These are phyloP conservation scores for Pachliopta kotzebuea DNA, from an alignment of 2,888 invertebrate genomes.

Conservation along the genomic window DNA sequence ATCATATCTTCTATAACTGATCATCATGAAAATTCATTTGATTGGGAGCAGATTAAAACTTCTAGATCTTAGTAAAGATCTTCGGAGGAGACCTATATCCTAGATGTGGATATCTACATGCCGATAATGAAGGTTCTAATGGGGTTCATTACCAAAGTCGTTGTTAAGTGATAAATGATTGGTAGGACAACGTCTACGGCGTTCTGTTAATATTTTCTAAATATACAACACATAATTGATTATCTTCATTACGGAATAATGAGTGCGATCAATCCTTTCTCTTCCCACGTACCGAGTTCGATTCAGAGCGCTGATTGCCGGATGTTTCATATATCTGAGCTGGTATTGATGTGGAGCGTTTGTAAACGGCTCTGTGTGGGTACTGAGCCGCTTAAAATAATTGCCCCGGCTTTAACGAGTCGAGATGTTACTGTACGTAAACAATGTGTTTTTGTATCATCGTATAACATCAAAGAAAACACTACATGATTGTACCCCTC, in stretches of 20 bases:
- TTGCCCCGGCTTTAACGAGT: not conserved
- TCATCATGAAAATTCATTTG: no score
- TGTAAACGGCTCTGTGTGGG: slow-evolving; percentile 7
- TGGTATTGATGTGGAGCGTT: not conserved
- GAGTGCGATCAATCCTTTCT: slow-evolving; percentile 1
- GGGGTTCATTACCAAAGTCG: no score
- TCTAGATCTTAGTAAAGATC: no score
- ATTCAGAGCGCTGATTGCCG: slow-evolving; percentile 3
- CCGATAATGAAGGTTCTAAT: no score
- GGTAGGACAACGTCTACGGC: not conserved
- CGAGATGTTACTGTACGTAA: not conserved
- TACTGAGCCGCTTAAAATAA: not conserved
- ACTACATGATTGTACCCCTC: not conserved
- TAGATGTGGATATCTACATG: no score
- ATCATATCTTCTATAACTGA: no score
- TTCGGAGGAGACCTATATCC: no score
- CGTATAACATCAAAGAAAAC: not conserved
- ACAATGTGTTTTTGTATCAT: not conserved
- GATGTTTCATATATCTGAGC: slow-evolving; percentile 14
- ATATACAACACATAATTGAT: not conserved
- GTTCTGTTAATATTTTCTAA: not conserved
- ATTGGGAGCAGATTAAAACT: no score
- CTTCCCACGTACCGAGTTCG: slow-evolving; percentile 7
- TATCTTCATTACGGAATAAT: not conserved
- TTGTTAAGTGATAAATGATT: not conserved